Conservation (phyloP, 2,888 invertebrate species). For the Syrista parreyssii region DNA sequence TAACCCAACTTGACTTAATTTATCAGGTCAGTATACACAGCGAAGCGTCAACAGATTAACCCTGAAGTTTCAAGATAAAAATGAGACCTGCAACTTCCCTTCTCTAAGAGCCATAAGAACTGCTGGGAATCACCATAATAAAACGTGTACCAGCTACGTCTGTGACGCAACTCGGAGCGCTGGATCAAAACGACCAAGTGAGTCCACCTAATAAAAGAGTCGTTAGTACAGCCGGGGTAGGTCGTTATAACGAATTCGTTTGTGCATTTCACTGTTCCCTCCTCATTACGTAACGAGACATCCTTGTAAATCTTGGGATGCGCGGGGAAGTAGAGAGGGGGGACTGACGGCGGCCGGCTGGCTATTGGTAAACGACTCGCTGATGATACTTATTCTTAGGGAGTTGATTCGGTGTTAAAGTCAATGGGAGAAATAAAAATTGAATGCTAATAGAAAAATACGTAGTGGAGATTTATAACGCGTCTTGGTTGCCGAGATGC, state of each 20-base stretch:
- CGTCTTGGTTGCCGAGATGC: not conserved
- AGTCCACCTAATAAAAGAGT: constrained; percentile 32
- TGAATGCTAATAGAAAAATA: not conserved
- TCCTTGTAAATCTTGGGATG: constrained; percentile 19
- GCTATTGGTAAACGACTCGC: not conserved
- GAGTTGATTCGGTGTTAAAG: not conserved
- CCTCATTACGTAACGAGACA: constrained; percentile 31
- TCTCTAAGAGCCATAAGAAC: not conserved
- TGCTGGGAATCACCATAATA: not conserved
- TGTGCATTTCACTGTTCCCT: constrained; percentile 27
- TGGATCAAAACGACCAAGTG: not conserved
- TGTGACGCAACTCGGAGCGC: not conserved
- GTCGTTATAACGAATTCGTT: constrained; percentile 35
- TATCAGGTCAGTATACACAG: not conserved
- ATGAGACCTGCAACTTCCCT: not conserved
- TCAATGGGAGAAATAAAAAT: not conserved
- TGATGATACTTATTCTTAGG: not conserved
- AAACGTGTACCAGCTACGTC: not conserved
- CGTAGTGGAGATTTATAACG: not conserved
- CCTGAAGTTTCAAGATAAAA: not conserved
- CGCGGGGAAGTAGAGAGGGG: not conserved
- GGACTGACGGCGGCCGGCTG: not conserved
- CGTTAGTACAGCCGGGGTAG: constrained; percentile 30
- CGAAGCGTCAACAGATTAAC: not conserved
- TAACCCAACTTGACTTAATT: not conserved